Evolutionary conservation across 1,140 invertebrate species (phyloP).

Genomic region (Scaptomyza montana): DNA sequence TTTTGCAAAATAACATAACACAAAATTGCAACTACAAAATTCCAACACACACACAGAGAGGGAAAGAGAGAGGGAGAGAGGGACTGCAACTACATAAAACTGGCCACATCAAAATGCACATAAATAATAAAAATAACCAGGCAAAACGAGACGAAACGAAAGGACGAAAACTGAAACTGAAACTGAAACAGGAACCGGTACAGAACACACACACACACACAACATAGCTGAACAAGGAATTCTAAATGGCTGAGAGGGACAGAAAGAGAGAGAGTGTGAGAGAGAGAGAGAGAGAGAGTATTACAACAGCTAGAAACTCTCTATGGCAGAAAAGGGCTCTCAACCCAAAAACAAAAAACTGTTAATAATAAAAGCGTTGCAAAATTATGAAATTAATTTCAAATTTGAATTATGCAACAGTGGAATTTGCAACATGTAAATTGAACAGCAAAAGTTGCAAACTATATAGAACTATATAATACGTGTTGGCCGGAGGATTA

Average conservation of each 20-base stretch:
- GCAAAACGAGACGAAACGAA: constrained; percentile 3
- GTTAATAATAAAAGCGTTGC: constrained; percentile 70
- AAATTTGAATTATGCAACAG: constrained; percentile 80
- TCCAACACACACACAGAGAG: constrained; percentile 27
- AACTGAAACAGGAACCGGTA: constrained; percentile 57
- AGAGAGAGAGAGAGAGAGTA: too few relatives aligned
- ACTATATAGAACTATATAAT: not conserved
- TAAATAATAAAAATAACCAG: constrained; percentile 79
- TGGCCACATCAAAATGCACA: constrained; percentile 80
- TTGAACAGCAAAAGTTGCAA: constrained; percentile 35
- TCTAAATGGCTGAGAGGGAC: not conserved
- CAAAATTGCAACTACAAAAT: constrained; percentile 47
- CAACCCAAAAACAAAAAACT: constrained; percentile 34
- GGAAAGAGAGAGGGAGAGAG: not conserved
- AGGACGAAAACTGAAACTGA: constrained; percentile 24
- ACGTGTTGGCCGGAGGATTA: not conserved
- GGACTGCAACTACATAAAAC: constrained; percentile 36
- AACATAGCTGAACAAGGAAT: constrained; percentile 27
- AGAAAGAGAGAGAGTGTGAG: too few relatives aligned
- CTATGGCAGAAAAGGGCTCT: constrained; percentile 11
- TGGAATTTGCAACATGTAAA: constrained; percentile 66
- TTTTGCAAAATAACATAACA: constrained; percentile 39
- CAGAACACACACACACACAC: constrained; percentile 36
- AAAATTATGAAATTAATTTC: constrained; percentile 81
- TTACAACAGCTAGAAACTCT: too few relatives aligned